Base-by-base conservation (phyloP, 2,888 invertebrate species). In the Sphecodes monilicornis region DNA sequence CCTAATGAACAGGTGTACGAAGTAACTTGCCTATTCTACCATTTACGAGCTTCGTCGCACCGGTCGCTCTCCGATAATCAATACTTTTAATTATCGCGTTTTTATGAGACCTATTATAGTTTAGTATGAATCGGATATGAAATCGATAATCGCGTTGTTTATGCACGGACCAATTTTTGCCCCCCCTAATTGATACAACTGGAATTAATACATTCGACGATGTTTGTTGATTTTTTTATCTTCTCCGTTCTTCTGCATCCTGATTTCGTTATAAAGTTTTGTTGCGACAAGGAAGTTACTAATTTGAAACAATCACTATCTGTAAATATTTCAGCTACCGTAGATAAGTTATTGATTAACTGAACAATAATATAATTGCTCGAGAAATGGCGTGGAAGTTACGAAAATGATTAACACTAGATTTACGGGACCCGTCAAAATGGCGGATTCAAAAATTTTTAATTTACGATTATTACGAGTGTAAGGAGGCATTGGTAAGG, bases 51-150 rank as follows among this genome's bases (percentile, higher is more conserved):
- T 81, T 82, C 66, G 76, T 79, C 85, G 78, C 83, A 54, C 78
- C 86, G 85, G 78, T 80, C 82, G 74, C 84, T 85, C 81, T 77
- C 88, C 93, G 91, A 94, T 93, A 94, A 94, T 94, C 94, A 92
- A 94, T 94, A 94, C 91, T 93, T 93, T 94, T 93, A 94, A 94
- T 94, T 94, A 93, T 90, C 89, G 86, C 89, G 90, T 92, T 93
- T 92, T 92, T 92, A 91, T 91, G 90, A 91, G 91, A 91, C 89
- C 89, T 88, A 85, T 86, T 88, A 87, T 90, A 90, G 90, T 88
- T 91, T 90, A 90, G 90, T 88, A 90, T 91, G 89, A 90, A 91
- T 91, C 90, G 89, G 91, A 91, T 91, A 91, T 88, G 87, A 85
- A 88, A 88, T 88, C 87, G 89, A 90, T 87, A 87, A 88, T 83